These are phyloP conservation scores for Stenolophus ochropezus DNA, from an alignment of 2,888 invertebrate genomes.

Conservation along the genomic window DNA sequence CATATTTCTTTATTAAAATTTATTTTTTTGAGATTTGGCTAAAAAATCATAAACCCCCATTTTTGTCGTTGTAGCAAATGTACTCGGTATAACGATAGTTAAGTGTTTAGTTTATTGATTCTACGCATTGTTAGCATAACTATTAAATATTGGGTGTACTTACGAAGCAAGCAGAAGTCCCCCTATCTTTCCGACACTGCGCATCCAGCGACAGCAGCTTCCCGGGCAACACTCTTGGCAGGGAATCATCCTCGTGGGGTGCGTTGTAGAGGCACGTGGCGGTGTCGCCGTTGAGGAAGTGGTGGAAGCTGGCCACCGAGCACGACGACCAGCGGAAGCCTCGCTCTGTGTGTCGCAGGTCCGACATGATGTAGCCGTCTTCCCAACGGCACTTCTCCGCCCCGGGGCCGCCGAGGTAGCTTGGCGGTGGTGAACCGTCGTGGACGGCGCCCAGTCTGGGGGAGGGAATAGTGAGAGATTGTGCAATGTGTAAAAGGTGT, in stretches of 20 bases:
- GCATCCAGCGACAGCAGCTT: conserved; percentile 92
- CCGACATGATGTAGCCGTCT: conserved; percentile 97
- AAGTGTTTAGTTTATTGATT: too few relatives aligned
- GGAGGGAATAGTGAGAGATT: too few relatives aligned
- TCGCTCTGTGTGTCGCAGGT: conserved; percentile 93
- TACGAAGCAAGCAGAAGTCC: conserved; percentile 89
- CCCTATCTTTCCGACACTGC: conserved; percentile 93
- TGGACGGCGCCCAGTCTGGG: conserved; percentile 96
- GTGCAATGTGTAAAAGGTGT: too few relatives aligned
- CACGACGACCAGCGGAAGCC: conserved; percentile 97
- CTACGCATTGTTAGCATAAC: too few relatives aligned
- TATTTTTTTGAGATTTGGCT: too few relatives aligned
- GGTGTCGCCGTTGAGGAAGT: conserved; percentile 95
- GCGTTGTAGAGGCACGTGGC: conserved; percentile 95
- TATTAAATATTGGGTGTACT: too few relatives aligned
- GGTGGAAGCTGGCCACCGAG: conserved; percentile 94
- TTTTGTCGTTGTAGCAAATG: too few relatives aligned
- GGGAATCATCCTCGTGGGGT: conserved; percentile 93
- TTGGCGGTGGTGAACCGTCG: conserved; percentile 95
- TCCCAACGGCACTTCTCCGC: conserved; percentile 97
- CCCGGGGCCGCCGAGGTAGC: conserved; percentile 94
- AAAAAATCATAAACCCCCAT: too few relatives aligned
- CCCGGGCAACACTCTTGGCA: conserved; percentile 92
- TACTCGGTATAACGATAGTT: too few relatives aligned
- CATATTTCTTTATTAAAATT: too few relatives aligned